phyloP scores from a whole-genome alignment of 2,888 invertebrate genomes.

The Steinernema hermaphroditum region DNA sequence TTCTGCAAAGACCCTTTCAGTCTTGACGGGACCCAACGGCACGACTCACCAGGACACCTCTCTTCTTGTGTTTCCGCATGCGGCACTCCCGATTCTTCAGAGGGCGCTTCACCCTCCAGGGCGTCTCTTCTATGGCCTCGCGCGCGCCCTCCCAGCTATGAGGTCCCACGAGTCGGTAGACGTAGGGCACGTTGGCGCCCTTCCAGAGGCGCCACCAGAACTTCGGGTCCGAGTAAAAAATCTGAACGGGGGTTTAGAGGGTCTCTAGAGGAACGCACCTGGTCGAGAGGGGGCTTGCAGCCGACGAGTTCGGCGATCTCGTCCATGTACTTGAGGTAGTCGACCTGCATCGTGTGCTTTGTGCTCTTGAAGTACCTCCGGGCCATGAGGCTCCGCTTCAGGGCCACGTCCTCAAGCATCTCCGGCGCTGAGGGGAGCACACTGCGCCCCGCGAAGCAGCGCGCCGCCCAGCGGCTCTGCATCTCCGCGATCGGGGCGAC shows the following conservation, averaged over 20 bases:
- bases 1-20: constrained; percentile 46
- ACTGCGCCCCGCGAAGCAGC: constrained; percentile 50
- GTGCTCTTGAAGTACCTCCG: constrained; percentile 58
- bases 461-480: constrained; percentile 64
- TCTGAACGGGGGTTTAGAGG: constrained; percentile 36
- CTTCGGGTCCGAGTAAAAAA: constrained; percentile 49
- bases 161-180: constrained; percentile 60
- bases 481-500: constrained; percentile 69
- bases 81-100: constrained; percentile 60
- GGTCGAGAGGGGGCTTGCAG: constrained; percentile 52
- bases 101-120: constrained; percentile 58
- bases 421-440: constrained; percentile 44
- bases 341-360: constrained; percentile 63
- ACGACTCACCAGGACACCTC: constrained; percentile 50
- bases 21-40: background rate
- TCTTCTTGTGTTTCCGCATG: constrained; percentile 54
- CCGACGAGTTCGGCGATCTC: constrained; percentile 61
- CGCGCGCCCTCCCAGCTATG: constrained; percentile 55
- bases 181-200: constrained; percentile 63
- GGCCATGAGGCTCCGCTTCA: constrained; percentile 54
- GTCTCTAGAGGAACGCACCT: constrained; percentile 35
- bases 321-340: constrained; percentile 64
- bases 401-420: constrained; percentile 51
- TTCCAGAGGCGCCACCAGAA: constrained; percentile 57
- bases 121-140: constrained; percentile 50